Percentiles rank a stretch among this genome's conserved stretches.
phyloP scores from a whole-genome alignment of 2,888 invertebrate genomes.

The Epinotia brunnichana region DNA sequence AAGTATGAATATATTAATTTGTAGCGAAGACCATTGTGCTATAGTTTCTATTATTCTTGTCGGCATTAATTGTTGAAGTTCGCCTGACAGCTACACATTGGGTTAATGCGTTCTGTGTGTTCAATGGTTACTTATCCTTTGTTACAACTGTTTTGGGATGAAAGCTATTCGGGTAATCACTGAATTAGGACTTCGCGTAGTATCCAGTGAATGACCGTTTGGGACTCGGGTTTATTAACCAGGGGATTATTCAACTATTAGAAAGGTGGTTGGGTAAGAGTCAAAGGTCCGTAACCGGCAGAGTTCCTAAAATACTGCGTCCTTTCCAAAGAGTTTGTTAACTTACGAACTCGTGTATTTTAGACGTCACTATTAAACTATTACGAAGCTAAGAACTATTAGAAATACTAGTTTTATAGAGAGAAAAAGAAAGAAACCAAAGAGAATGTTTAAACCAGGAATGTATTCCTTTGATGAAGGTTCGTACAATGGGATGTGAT shows the following conservation, averaged over 20 bases:
- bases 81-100: conserved; percentile 71
- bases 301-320: background rate
- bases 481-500: conserved; percentile 7
- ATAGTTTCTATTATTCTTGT: conserved; percentile 78
- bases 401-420: background rate
- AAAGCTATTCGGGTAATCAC: conserved; percentile 54
- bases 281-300: conserved; percentile 22
- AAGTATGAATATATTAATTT: conserved; percentile 79
- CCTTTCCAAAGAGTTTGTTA: conserved; percentile 23
- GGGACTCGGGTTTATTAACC: conserved; percentile 36
- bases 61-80: conserved; percentile 78
- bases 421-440: background rate
- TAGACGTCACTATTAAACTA: background rate
- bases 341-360: background rate
- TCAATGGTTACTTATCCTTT: conserved; percentile 73
- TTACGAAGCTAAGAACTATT: background rate
- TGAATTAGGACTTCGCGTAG: conserved; percentile 49
- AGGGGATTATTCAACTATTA: conserved; percentile 28
- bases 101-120: conserved; percentile 72
- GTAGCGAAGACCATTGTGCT: conserved; percentile 71
- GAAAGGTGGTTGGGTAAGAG: conserved; percentile 29
- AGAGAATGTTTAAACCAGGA: background rate
- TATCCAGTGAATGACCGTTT: conserved; percentile 58
- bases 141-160: conserved; percentile 69
- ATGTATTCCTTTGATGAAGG: background rate